Percentiles rank a stretch among this genome's conserved stretches.
These are phyloP conservation scores for Bettongia penicillata DNA, from an alignment of 2,113 vertebrate species.

Conservation along the genomic window DNA sequence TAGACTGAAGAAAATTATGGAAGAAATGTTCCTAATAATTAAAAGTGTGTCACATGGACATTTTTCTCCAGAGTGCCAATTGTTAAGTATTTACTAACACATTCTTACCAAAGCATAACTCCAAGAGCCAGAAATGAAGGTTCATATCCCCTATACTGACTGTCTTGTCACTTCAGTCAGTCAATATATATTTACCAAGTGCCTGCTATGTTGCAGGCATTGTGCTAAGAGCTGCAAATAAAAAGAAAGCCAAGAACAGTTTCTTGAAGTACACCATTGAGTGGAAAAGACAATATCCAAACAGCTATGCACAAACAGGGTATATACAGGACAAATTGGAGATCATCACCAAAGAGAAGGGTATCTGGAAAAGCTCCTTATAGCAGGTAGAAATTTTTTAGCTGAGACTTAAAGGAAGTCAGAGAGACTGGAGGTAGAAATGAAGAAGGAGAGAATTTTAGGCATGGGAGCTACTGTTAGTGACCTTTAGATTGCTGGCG, in stretches of 20 bases:
- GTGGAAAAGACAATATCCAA: background rate
- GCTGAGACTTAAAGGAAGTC: background rate
- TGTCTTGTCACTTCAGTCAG: background rate
- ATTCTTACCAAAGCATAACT: background rate
- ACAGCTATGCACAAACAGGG: background rate
- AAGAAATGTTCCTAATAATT: background rate
- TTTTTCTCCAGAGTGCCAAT: background rate
- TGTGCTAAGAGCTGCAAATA: background rate
- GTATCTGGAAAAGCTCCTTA: background rate
- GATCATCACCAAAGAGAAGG: background rate
- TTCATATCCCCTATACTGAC: background rate
- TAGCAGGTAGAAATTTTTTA: background rate
- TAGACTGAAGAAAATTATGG: background rate
- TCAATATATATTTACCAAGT: background rate
- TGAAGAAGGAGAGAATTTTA: background rate
- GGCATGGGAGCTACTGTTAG: background rate
- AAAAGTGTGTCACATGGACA: background rate
- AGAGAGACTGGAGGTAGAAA: background rate
- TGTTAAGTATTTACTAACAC: background rate
- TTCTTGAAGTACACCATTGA: background rate
- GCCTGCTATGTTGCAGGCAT: background rate
- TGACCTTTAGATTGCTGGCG: background rate
- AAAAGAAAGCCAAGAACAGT: background rate
- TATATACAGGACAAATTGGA: background rate
- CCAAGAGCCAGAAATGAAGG: background rate